These are phyloP conservation scores for Falco novaeseelandiae DNA, from an alignment of 2,797 vertebrate species.

Conservation along the genomic window DNA sequence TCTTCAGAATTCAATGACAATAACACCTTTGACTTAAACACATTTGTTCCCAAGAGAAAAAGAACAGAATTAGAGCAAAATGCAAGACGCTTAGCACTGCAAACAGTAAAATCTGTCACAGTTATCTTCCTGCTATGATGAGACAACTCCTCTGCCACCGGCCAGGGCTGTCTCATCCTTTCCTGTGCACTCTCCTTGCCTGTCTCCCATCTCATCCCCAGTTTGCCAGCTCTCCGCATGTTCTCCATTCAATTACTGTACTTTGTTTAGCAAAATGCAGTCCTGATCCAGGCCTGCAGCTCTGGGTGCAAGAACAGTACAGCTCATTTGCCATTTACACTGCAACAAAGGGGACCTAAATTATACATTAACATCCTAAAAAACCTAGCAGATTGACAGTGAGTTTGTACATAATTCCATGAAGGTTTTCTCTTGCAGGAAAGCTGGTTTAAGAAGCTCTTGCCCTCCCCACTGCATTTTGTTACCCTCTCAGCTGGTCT, in stretches of 20 bases:
- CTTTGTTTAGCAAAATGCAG: neutral
- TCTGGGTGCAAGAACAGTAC: neutral
- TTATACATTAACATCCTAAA: neutral
- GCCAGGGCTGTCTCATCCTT: neutral
- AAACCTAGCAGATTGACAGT: neutral
- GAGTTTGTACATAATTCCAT: neutral
- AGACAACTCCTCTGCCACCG: neutral
- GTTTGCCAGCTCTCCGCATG: neutral
- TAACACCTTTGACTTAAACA: neutral
- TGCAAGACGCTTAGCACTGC: neutral
- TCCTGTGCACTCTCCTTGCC: neutral
- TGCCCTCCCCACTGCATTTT: neutral
- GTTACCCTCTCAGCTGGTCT: neutral
- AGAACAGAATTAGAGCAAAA: neutral
- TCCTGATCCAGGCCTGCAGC: neutral
- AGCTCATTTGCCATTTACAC: neutral
- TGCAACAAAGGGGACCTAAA: constrained; percentile 1
- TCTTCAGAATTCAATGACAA: neutral
- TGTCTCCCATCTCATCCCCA: neutral
- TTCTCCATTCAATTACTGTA: neutral
- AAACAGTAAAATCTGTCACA: neutral
- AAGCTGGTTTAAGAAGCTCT: neutral
- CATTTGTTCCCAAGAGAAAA: neutral
- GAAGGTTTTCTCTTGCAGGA: neutral
- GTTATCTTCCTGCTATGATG: neutral